Base-by-base conservation (phyloP, 2,113 vertebrate genomes). In the Odocoileus hemionus region DNA sequence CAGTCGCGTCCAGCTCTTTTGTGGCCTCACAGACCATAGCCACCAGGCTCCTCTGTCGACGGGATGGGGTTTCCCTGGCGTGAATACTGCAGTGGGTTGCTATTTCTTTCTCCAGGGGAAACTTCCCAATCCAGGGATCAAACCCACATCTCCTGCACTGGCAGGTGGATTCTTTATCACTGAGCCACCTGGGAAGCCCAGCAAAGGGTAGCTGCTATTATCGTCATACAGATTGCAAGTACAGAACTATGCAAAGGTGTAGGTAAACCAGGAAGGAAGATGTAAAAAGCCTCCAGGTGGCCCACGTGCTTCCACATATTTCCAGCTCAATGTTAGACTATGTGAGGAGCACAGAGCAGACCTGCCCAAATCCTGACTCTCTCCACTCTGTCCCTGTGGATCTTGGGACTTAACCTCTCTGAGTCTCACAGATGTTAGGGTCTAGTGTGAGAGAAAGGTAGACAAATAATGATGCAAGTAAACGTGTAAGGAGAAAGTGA, bases 251-350 rank as follows among this genome's bases (percentile, higher is more conserved):
- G 16, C 45, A 30, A 5, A 14, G 43, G 50, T 16, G 15, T 6
- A 55, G 55, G 13, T 25, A 39, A 64, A 47, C 7, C 11, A 50
- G 25, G 33, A 50, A 33, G 23, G 57, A 17, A 84, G 61, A 61
- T 4, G 30, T 4, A 26, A 36, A 55, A 17, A 50, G 58, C 43
- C 26, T 26, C 12, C 9, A 1, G 36, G 28, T 26, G 3, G 14
- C 45, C 33, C 8, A 0, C 3, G 1, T n/a, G 39, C 25, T n/a
- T 58, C 33, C 6, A 0, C 9, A 2, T n/a, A n/a, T 23, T n/a
- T 58, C n/a, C 30, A 28, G 21, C 39, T 95, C 36, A 6, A 0
- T 17, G 12, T 25, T 16, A 67, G 9, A 70, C 8, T 25, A 15
- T 25, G 21, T 23, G 57, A 85, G 58, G 47, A 76, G 6, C 4